These are phyloP conservation scores for Drosophila mayri DNA, from an alignment of 1,140 invertebrate genomes.

Conservation along the genomic window DNA sequence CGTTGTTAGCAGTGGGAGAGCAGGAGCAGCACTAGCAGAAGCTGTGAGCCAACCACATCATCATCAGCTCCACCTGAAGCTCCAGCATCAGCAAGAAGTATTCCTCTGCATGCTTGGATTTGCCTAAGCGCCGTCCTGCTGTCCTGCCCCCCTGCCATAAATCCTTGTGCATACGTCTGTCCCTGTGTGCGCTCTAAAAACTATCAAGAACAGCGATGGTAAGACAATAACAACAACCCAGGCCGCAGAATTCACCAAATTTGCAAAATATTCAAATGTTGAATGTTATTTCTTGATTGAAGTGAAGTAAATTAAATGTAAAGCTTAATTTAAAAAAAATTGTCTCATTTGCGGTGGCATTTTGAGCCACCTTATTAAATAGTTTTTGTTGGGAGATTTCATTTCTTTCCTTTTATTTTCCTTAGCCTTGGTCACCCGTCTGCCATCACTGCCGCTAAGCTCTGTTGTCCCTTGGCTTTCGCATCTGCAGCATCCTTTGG, in stretches of 20 bases:
- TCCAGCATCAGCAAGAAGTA: conserved; percentile 19
- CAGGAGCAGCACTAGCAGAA: background rate
- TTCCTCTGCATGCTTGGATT: conserved; percentile 25
- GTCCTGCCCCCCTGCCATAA: background rate
- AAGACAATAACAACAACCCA: conserved; percentile 23
- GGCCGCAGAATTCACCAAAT: background rate
- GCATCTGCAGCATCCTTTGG: background rate
- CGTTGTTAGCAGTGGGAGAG: conserved; percentile 31
- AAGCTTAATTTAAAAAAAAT: too few species aligned
- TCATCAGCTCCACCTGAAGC: conserved; percentile 26
- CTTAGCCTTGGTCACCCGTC: background rate
- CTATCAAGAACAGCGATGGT: conserved; percentile 32
- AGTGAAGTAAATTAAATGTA: background rate
- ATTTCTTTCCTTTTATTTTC: background rate
- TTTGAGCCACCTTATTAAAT: background rate
- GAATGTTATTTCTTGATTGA: background rate
- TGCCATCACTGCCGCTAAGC: conserved; percentile 32
- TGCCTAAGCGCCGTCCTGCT: conserved; percentile 25
- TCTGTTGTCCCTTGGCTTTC: conserved; percentile 7
- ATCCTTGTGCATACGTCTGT: background rate
- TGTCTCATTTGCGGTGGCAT: background rate
- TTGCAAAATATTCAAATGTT: background rate
- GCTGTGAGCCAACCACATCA: conserved; percentile 29
- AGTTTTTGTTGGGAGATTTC: background rate
- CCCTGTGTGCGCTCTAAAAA: conserved; percentile 42